Conservation (phyloP, 2,888 invertebrate genomes). For the Temnothorax unifasciatus region DNA sequence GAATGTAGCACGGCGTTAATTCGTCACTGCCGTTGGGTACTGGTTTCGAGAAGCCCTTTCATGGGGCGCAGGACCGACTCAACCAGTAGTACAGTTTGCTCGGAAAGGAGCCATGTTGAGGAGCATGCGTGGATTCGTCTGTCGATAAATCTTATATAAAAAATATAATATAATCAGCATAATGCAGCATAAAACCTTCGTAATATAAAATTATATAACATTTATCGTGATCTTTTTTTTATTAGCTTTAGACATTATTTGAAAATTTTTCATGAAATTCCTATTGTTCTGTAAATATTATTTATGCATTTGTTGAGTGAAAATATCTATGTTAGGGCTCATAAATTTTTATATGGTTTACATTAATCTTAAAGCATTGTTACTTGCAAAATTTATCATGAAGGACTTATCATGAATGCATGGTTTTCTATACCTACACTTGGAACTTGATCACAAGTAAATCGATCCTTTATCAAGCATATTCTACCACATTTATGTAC, state of each 20-base stretch:
- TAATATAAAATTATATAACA: conserved; percentile 12
- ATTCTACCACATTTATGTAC: background rate
- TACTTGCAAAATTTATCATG: background rate
- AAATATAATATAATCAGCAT: background rate
- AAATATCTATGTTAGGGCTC: background rate
- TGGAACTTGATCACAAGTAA: background rate
- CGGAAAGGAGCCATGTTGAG: conserved; percentile 57
- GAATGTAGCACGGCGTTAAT: conserved; percentile 55
- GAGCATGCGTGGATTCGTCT: background rate
- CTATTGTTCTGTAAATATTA: background rate
- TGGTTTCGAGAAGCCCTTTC: conserved; percentile 55
- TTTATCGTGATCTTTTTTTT: background rate
- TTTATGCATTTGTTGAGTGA: background rate
- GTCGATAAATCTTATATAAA: conserved; percentile 35
- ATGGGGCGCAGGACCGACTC: conserved; percentile 63
- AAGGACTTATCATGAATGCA: background rate
- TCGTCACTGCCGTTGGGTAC: conserved; percentile 65
- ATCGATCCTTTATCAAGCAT: background rate
- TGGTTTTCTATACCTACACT: background rate
- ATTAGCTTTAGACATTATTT: background rate
- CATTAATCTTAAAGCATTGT: background rate
- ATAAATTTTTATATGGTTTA: background rate
- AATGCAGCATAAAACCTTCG: background rate
- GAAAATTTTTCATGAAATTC: background rate
- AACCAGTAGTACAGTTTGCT: conserved; percentile 71